Conservation (phyloP, 2,113 vertebrate genomes). For the Odontophorus gujanensis region DNA sequence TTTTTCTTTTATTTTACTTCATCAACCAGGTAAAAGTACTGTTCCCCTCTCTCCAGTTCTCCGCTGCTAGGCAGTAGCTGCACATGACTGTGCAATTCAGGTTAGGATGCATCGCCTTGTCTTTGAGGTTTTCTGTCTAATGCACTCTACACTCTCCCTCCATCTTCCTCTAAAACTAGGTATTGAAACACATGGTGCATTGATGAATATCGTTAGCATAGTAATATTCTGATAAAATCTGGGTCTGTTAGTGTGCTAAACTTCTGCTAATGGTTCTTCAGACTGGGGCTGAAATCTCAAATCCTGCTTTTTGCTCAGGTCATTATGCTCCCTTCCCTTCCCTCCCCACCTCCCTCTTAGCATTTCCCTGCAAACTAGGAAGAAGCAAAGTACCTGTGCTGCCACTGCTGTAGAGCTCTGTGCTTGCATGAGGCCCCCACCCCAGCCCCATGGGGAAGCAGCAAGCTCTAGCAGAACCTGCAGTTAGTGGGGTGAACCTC, state of each 20-base stretch:
- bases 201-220: background rate
- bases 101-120: background rate
- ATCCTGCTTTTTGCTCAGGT: background rate
- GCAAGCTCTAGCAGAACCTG: fast-evolving
- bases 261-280: background rate
- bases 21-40: background rate
- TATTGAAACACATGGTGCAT: background rate
- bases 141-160: background rate
- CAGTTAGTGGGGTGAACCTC: background rate
- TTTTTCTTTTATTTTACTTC: background rate
- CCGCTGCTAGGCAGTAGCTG: background rate
- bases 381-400: background rate
- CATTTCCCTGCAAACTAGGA: background rate
- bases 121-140: background rate
- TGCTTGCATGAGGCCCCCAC: background rate
- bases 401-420: background rate
- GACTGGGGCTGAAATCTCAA: background rate
- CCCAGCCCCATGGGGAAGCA: fast-evolving
- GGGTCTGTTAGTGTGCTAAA: fast-evolving
- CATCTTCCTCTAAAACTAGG: background rate
- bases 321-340: background rate
- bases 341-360: background rate
- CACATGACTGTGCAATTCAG: background rate
- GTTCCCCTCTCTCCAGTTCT: background rate
- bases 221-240: background rate